Evolutionary conservation across 2,888 invertebrate genomes (phyloP).

Genomic region (Drosophila pullipes): DNA sequence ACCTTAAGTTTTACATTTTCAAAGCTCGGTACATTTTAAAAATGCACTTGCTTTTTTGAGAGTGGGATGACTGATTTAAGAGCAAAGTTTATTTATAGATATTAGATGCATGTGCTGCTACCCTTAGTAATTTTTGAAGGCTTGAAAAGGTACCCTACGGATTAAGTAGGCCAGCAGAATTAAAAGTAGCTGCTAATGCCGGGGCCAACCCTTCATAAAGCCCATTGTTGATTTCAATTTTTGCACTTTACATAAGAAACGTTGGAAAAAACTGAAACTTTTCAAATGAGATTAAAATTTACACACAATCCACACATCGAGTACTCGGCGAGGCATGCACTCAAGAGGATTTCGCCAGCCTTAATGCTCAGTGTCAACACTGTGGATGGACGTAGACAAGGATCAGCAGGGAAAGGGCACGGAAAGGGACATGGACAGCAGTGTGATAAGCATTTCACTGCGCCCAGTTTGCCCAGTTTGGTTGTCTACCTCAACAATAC

Average conservation of each 20-base stretch:
- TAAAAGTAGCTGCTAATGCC: slow-evolving; percentile 8
- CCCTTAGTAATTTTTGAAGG: background rate
- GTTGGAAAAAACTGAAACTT: slow-evolving; percentile 50
- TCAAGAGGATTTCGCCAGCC: slow-evolving; percentile 76
- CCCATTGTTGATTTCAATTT: slow-evolving; percentile 71
- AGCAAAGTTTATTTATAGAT: background rate
- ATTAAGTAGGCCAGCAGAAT: slow-evolving; percentile 2
- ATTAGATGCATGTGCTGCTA: background rate
- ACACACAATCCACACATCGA: slow-evolving; percentile 43
- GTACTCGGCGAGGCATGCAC: slow-evolving; percentile 69
- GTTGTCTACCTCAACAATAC: slow-evolving; percentile 68
- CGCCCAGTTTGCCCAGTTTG: slow-evolving; percentile 32
- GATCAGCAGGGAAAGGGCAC: slow-evolving; percentile 11
- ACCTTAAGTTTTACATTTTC: background rate
- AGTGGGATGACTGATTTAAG: background rate
- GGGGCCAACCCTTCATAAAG: slow-evolving; percentile 44
- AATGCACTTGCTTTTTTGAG: background rate
- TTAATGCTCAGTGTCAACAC: slow-evolving; percentile 81
- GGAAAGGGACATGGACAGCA: slow-evolving; percentile 21
- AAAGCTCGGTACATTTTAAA: background rate
- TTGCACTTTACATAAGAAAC: slow-evolving; percentile 60
- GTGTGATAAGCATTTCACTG: slow-evolving; percentile 77
- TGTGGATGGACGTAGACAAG: slow-evolving; percentile 27
- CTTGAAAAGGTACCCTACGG: slow-evolving; percentile 4
- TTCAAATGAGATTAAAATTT: slow-evolving; percentile 79